Evolutionary conservation across 30 jellyfish, hydroid and myxozoan genomes (phyloP).

Genomic region (Catostylus mosaicus): DNA sequence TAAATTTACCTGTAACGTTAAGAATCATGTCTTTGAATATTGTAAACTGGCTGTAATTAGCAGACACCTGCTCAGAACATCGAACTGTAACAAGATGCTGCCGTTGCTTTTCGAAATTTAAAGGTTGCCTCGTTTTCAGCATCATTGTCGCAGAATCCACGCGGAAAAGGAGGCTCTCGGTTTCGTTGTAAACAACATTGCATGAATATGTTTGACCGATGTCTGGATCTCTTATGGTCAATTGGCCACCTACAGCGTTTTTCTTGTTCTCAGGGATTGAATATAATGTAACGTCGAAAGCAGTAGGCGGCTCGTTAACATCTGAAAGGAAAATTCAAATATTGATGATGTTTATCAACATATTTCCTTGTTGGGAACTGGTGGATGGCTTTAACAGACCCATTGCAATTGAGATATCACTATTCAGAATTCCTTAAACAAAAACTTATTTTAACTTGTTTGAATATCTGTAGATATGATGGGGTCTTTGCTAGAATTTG

Average conservation of each 20-base stretch:
- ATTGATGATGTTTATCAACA: too few species aligned
- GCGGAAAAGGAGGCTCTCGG: conserved; percentile 27
- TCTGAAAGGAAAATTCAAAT: conserved; percentile 39
- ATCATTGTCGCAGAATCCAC: conserved; percentile 26
- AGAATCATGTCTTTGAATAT: conserved; percentile 36
- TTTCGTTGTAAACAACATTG: conserved; percentile 21
- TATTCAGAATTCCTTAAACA: too few species aligned
- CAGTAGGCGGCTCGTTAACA: conserved; percentile 81
- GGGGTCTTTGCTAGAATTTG: too few species aligned
- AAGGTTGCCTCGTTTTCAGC: conserved; percentile 32
- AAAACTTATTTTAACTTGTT: too few species aligned
- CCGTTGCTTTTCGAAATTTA: conserved; percentile 52
- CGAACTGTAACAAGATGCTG: conserved; percentile 31
- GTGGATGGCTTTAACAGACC: too few species aligned
- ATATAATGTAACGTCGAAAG: conserved; percentile 1
- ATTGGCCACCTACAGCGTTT: conserved; percentile 38
- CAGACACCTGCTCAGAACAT: conserved; percentile 42
- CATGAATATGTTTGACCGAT: conserved; percentile 51
- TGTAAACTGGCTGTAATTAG: conserved; percentile 23
- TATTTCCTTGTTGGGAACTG: too few species aligned
- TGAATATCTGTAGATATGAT: too few species aligned
- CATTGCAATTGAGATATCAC: too few species aligned
- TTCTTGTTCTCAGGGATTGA: conserved; percentile 39
- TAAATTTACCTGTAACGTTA: conserved; percentile 62
- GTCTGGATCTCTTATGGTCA: conserved; percentile 73